A percentile compares a stretch with the other conserved stretches of the same genome.
Conservation (phyloP, 2,888 invertebrate species). For the Phalangium opilio region DNA sequence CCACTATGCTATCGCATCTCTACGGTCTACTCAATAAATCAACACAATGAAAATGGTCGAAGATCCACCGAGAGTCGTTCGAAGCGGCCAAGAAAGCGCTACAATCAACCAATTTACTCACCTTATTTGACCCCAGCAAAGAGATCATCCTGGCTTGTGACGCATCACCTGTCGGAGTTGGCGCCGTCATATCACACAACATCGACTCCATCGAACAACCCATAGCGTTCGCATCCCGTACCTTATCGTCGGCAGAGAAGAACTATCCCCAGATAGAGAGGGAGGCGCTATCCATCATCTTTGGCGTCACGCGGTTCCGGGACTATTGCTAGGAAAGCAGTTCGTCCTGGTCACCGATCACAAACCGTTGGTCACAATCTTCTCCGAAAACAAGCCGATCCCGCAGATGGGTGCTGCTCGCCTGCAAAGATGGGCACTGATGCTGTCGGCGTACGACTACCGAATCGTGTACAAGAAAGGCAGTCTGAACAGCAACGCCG, state of each 20-base stretch:
- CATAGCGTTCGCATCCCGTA: constrained; percentile 20
- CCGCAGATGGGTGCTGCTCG: constrained; percentile 24
- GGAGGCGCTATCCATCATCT: constrained; percentile 29
- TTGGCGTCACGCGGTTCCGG: constrained; percentile 30
- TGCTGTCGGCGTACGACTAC: constrained; percentile 27
- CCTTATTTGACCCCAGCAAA: constrained; percentile 25
- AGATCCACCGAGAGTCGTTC: constrained; percentile 17
- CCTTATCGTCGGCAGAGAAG: constrained; percentile 17
- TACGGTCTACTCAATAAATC: constrained; percentile 18
- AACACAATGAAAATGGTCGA: constrained; percentile 16
- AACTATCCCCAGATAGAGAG: constrained; percentile 20
- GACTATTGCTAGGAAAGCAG: constrained; percentile 28
- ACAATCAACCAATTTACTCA: constrained; percentile 20
- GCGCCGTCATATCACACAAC: constrained; percentile 24
- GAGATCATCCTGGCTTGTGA: constrained; percentile 28
- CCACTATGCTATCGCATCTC: constrained; percentile 20
- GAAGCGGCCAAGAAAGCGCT: constrained; percentile 20
- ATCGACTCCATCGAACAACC: constrained; percentile 29
- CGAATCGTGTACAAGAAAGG: constrained; percentile 24
- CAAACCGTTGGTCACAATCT: constrained; percentile 26
- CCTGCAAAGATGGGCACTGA: constrained; percentile 24
- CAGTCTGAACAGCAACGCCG: constrained; percentile 24
- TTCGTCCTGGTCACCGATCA: constrained; percentile 32
- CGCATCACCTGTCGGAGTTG: constrained; percentile 25
- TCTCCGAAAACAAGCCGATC: constrained; percentile 8